Evolutionary conservation across 2,888 invertebrate genomes (phyloP), one percentile per base, ranked within the genome.

Genomic region (Salticus scenicus): DNA sequence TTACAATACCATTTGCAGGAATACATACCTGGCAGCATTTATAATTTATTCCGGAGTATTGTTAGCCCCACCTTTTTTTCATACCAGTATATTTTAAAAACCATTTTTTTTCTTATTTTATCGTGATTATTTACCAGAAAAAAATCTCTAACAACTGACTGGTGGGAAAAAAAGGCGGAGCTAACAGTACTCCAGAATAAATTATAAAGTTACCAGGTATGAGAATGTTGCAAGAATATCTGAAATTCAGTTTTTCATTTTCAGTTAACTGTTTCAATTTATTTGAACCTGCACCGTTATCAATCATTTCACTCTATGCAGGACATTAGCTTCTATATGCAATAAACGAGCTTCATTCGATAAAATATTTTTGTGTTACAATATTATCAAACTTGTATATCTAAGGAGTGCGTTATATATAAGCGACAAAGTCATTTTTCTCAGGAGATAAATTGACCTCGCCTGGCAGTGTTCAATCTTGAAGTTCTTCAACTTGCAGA

Each of bases 401-500:
- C 57, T 57, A 57, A 57, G 57, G 24, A 57, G 57, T 57, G 57
- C 24, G 24, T 57, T 57, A 24, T 57, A 24, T 57, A 57, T 57
- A 20, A 57, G 57, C 24, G 24, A 57, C 57, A 24, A 1, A 7
- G 57, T 24, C 57, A 57, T 20, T 5, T 24, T 57, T 5, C 24
- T 24, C 7, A 17, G 12, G 4, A 47, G 4, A 1, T 20, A n/a
- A n/a, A n/a, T 24, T 24, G 20, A 57, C 24, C 57, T 24, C 4
- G 20, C 4, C 24, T 17, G 20, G 37, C 37, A 2, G 12, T 1
- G 1, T 24, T 57, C 17, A 57, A 57, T 57, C 57, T 24, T 57
- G 57, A 1, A 57, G 24, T 74, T 88, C 88, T 67, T 87, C 88
- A n/a, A 88, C 88, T 84, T 88, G 88, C 30, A 88, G 76, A 75